Percentiles rank a stretch among this genome's conserved stretches.
Evolutionary conservation across 2,888 invertebrate species (phyloP).

Genomic region (Spatulosminthurus flaviceps): DNA sequence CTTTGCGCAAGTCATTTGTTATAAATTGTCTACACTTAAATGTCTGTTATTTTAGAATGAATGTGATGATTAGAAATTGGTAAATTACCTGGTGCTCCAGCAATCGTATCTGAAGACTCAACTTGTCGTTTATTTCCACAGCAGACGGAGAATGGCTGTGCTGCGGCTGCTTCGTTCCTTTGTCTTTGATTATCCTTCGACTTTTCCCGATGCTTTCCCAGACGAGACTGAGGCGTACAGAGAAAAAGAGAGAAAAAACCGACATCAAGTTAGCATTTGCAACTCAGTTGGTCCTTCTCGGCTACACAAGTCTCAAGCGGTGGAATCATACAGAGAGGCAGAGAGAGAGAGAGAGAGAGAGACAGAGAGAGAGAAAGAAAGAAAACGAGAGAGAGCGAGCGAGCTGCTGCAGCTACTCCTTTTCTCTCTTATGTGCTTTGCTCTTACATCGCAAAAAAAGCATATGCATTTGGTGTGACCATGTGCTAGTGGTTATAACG

Average conservation of each 20-base stretch:
- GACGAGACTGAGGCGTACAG: constrained; percentile 56
- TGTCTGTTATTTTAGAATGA: too few relatives aligned
- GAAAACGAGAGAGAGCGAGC: too few relatives aligned
- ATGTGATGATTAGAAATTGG: not conserved
- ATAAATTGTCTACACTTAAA: too few relatives aligned
- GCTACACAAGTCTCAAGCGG: not conserved
- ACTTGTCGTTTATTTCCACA: constrained; percentile 59
- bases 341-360: too few relatives aligned
- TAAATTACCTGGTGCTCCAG: constrained; percentile 51
- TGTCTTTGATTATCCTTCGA: constrained; percentile 52
- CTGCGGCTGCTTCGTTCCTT: constrained; percentile 47
- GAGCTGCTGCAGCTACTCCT: not conserved
- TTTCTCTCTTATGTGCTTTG: too few relatives aligned
- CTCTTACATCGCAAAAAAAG: too few relatives aligned
- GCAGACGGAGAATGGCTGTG: constrained; percentile 52
- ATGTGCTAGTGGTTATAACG: too few relatives aligned
- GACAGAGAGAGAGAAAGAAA: too few relatives aligned
- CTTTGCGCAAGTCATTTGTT: too few relatives aligned
- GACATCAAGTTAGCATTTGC: constrained; percentile 18
- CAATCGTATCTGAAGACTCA: constrained; percentile 58
- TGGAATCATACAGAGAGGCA: not conserved
- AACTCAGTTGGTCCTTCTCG: not conserved
- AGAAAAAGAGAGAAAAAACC: constrained; percentile 26
- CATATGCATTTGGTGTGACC: too few relatives aligned
- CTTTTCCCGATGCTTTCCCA: constrained; percentile 60